Evolutionary conservation across 2,113 vertebrate genomes (phyloP), one percentile per base, ranked within the genome.

Genomic region (Pseudopipra pipra): DNA sequence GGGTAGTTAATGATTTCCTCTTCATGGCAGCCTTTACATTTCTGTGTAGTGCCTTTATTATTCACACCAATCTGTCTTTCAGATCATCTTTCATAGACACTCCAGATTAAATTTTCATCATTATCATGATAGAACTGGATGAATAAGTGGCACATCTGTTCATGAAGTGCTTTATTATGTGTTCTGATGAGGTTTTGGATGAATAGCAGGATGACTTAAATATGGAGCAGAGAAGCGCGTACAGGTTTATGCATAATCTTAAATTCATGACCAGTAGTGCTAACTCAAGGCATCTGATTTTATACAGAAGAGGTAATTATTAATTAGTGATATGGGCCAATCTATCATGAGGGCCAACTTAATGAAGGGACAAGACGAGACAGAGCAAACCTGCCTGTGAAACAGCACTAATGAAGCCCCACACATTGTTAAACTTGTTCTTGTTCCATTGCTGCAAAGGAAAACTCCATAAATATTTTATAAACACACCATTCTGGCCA

Each of bases 91-190:
- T 96, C 97, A 96, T 12, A 97, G 96, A 95, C 96, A 96, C 97
- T 98, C 96, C 94, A 98, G 97, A 98, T 98, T 97, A 98, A 97
- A 98, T 98, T 97, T 95, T 97, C 97, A 96, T 98, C 97, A 98
- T 98, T 98, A 98, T 97, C 98, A 95, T 97, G 96, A 97, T 58
- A 97, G 97, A 98, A 97, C 96, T 97, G 95, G 97, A 98, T 98
- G 98, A 98, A 97, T 98, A 98, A 98, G 96, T 98, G 96, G 97
- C 97, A 96, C 98, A 98, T 98, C 98, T 98, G 98, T 94, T 98
- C 96, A 47, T 97, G 97, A 97, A 98, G 97, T 97, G 96, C 93
- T 97, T 98, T 97, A 98, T 98, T 98, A 98, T 98, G 96, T 97
- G 90, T 96, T 96, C 95, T 88, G 97, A 98, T 97, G 97, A 97